phyloP scores from a whole-genome alignment of 2,888 invertebrate genomes.

The Rhagium mordax region DNA sequence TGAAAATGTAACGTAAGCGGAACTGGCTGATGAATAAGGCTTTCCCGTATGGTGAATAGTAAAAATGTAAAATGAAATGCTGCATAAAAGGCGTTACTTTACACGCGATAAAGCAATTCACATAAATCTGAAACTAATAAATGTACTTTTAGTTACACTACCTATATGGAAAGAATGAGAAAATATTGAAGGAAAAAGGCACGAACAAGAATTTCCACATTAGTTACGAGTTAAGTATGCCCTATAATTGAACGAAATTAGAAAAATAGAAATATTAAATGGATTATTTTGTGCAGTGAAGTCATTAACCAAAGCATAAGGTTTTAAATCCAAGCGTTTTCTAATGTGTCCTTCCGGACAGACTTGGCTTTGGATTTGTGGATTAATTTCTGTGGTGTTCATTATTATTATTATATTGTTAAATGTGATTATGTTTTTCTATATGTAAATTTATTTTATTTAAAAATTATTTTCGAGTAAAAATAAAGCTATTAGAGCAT shows the following conservation, averaged over 20 bases:
- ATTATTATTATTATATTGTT: too few species aligned
- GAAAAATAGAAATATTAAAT: too few species aligned
- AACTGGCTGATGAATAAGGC: conserved; percentile 24
- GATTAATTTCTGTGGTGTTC: too few species aligned
- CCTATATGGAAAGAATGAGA: conserved; percentile 5
- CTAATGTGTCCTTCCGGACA: too few species aligned
- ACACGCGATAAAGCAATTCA: conserved; percentile 34
- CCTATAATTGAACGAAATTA: conserved; percentile 3
- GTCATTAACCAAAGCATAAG: too few species aligned
- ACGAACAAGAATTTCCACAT: conserved; percentile 8
- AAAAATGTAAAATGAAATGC: conserved; percentile 25
- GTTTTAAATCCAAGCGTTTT: too few species aligned
- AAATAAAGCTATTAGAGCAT: too few species aligned
- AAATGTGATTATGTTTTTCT: too few species aligned
- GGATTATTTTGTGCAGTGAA: too few species aligned
- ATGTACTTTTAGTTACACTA: conserved; percentile 19
- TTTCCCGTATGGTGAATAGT: conserved; percentile 11
- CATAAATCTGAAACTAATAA: conserved; percentile 34
- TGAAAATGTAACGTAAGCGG: conserved; percentile 9
- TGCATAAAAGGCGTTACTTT: conserved; percentile 26
- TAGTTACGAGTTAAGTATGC: background rate
- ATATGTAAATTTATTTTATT: too few species aligned
- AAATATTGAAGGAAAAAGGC: conserved; percentile 16
- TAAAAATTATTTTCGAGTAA: too few species aligned
- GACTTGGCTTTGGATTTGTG: too few species aligned